phyloP scores from a whole-genome alignment of 1,140 invertebrate genomes.

The Cydia fagiglandana region DNA sequence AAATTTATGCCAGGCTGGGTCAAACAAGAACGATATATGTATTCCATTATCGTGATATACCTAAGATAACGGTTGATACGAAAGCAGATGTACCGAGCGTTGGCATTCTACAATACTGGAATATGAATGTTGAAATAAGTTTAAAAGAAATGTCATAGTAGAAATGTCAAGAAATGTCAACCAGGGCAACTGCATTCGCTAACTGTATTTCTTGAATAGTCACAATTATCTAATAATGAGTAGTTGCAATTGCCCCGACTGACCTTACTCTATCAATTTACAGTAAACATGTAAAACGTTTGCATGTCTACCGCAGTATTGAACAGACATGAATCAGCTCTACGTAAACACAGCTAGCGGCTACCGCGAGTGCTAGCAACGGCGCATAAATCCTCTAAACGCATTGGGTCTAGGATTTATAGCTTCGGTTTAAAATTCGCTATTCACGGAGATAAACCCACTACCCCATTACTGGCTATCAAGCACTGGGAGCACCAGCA shows the following conservation, averaged over 20 bases:
- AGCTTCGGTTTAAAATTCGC: slow-evolving; percentile 50
- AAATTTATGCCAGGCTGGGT: too few relatives aligned
- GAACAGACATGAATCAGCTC: slow-evolving; percentile 18
- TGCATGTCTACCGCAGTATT: not conserved
- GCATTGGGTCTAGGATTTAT: slow-evolving; percentile 55
- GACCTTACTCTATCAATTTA: not conserved
- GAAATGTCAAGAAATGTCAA: too few relatives aligned
- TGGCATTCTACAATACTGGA: not conserved
- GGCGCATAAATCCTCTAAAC: slow-evolving; percentile 57
- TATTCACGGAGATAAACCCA: slow-evolving; percentile 42
- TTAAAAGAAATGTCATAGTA: not conserved
- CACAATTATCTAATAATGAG: not conserved
- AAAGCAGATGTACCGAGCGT: slow-evolving; percentile 1
- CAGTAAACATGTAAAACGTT: slow-evolving; percentile 7
- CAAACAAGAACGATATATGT: not conserved
- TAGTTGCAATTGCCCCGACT: not conserved
- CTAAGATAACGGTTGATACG: slow-evolving; percentile 40
- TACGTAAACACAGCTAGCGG: slow-evolving; percentile 11
- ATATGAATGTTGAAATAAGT: not conserved
- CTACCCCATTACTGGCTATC: slow-evolving; percentile 28
- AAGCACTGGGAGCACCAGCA: not conserved
- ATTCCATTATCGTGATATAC: slow-evolving; percentile 41
- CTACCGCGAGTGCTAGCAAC: slow-evolving; percentile 14
- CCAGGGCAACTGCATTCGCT: too few relatives aligned
- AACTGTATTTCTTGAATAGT: not conserved